Evolutionary conservation across 2,888 invertebrate species (phyloP).

Genomic region (Timema podura): DNA sequence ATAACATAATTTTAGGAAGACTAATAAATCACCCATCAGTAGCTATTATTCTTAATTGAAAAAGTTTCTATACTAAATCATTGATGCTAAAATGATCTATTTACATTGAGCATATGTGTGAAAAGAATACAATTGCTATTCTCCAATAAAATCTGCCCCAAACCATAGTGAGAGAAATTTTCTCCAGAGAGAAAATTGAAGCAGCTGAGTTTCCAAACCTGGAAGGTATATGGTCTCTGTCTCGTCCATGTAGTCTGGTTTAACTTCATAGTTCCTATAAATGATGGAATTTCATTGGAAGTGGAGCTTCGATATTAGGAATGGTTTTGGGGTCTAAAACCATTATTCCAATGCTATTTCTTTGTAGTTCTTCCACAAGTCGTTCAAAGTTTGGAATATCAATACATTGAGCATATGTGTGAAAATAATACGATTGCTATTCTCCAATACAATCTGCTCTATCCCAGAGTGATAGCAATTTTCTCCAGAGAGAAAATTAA

Average conservation of each 20-base stretch:
- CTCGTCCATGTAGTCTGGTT: background rate
- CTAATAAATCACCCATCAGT: no score
- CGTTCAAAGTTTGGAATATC: no score
- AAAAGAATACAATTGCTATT: background rate
- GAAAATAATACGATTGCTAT: background rate
- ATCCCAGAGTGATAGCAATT: background rate
- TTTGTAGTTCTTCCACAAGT: no score
- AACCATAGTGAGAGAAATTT: background rate
- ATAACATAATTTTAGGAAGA: no score
- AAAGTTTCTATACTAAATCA: no score
- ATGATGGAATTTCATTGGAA: slow-evolving; percentile 9
- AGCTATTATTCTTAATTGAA: no score
- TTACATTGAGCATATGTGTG: no score
- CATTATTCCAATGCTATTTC: no score
- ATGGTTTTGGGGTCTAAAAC: slow-evolving; percentile 8
- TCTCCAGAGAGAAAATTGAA: slow-evolving; percentile 8
- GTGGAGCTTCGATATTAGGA: slow-evolving; percentile 3
- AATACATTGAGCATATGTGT: no score
- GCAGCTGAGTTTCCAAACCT: background rate
- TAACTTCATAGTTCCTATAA: background rate
- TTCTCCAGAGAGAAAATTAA: slow-evolving; percentile 1
- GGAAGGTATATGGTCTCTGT: background rate
- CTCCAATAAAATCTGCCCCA: background rate
- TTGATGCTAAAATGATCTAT: no score
- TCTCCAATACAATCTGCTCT: background rate